Conservation (phyloP, 2,888 invertebrate species). For the Atethmia centrago region DNA sequence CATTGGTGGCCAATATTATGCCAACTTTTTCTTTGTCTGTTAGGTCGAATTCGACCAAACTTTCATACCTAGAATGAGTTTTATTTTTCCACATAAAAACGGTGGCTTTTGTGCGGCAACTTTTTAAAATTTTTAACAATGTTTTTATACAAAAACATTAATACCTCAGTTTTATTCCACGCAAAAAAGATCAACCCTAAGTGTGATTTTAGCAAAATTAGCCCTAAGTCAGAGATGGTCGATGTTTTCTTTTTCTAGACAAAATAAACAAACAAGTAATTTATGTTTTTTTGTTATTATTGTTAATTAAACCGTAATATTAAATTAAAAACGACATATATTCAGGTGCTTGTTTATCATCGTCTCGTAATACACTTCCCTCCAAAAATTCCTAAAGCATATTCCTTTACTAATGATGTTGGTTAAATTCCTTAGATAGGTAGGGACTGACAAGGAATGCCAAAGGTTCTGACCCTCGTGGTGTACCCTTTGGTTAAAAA, state of each 20-base stretch:
- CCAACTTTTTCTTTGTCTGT: neutral
- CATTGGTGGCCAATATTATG: neutral
- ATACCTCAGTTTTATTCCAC: neutral
- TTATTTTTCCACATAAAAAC: neutral
- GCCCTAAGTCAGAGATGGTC: neutral
- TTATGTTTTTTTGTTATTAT: too few species aligned
- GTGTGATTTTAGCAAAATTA: too few species aligned
- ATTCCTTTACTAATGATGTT: conserved; percentile 32
- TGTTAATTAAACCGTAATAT: neutral
- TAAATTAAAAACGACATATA: neutral
- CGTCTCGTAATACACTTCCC: conserved; percentile 19
- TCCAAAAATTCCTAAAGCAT: conserved; percentile 22
- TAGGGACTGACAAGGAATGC: conserved; percentile 24
- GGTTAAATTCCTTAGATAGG: conserved; percentile 38
- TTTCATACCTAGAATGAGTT: too few species aligned
- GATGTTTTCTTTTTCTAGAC: neutral
- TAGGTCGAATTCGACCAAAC: neutral
- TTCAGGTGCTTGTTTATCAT: neutral
- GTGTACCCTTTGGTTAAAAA: conserved; percentile 29
- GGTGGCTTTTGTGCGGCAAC: neutral
- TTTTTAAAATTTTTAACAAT: neutral
- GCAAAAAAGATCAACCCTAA: too few species aligned
- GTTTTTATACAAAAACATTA: neutral
- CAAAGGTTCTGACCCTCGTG: conserved; percentile 15
- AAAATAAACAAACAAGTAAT: neutral